Percentiles rank a stretch among this genome's conserved stretches.
These are phyloP conservation scores for Xestia ashworthii DNA, from an alignment of 2,888 invertebrate genomes.

Conservation along the genomic window DNA sequence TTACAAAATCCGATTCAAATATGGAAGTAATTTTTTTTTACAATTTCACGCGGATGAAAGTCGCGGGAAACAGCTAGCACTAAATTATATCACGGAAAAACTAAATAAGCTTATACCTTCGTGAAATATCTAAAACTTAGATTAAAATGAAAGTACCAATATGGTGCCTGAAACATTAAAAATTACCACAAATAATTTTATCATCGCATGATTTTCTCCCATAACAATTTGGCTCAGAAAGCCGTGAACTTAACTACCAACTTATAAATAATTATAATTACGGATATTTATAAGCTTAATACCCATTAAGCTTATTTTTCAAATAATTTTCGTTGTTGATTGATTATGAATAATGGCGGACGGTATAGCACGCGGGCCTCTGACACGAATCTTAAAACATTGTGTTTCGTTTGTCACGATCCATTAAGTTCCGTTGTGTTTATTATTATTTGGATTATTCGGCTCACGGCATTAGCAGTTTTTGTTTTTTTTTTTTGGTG, in stretches of 20 bases:
- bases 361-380: slow-evolving; percentile 32
- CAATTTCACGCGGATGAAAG: too few relatives aligned
- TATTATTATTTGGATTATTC: slow-evolving; percentile 18
- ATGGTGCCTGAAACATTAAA: not conserved
- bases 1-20: too few relatives aligned
- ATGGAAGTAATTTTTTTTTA: too few relatives aligned
- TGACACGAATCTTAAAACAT: slow-evolving; percentile 55
- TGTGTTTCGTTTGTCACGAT: slow-evolving; percentile 54
- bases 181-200: not conserved
- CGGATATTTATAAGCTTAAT: slow-evolving; percentile 47
- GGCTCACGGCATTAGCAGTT: not conserved
- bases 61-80: too few relatives aligned
- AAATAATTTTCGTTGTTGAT: slow-evolving; percentile 57
- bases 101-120: not conserved
- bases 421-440: slow-evolving; percentile 42
- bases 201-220: slow-evolving; percentile 40
- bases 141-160: slow-evolving; percentile 1
- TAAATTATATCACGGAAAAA: not conserved
- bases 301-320: slow-evolving; percentile 37
- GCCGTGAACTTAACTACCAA: slow-evolving; percentile 29
- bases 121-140: not conserved
- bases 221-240: slow-evolving; percentile 25
- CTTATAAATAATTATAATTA: slow-evolving; percentile 50
- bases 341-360: slow-evolving; percentile 61
- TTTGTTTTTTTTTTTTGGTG: not conserved